phyloP scores from a whole-genome alignment of 2,797 vertebrate genomes.

The Botia kubotai region DNA sequence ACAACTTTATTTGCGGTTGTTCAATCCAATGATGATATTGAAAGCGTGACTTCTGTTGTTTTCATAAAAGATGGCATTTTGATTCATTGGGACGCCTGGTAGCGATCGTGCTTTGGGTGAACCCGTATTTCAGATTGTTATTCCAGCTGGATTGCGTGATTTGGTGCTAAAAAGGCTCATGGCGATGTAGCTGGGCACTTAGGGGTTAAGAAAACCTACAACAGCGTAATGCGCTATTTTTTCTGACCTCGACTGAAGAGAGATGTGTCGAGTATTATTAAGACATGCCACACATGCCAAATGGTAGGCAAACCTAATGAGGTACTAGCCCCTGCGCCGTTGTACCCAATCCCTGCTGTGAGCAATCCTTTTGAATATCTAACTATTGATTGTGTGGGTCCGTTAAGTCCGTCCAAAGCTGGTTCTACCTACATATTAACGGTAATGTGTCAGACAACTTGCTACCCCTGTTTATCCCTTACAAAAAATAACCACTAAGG shows the following conservation, averaged over 20 bases:
- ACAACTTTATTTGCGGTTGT: not conserved
- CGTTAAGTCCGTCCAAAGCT: not conserved
- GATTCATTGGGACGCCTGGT: not conserved
- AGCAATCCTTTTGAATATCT: not conserved
- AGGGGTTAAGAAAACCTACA: no score
- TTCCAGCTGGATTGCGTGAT: not conserved
- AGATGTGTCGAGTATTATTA: no score
- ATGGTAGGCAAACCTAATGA: not conserved
- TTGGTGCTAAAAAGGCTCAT: not conserved
- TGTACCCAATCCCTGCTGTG: not conserved
- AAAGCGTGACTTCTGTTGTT: not conserved
- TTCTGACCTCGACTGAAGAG: no score
- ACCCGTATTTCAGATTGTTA: not conserved
- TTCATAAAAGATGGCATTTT: not conserved
- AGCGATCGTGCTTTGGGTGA: not conserved
- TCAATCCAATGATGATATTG: not conserved
- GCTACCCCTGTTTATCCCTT: no score
- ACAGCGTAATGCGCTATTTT: no score
- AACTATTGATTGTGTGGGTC: not conserved
- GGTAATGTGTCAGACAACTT: no score
- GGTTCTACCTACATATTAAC: no score
- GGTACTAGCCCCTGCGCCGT: not conserved
- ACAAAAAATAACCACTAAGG: no score
- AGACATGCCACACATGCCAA: not conserved
- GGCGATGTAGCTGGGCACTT: no score